phyloP scores from a whole-genome alignment of 2,797 vertebrate genomes.

The Pampus argenteus region DNA sequence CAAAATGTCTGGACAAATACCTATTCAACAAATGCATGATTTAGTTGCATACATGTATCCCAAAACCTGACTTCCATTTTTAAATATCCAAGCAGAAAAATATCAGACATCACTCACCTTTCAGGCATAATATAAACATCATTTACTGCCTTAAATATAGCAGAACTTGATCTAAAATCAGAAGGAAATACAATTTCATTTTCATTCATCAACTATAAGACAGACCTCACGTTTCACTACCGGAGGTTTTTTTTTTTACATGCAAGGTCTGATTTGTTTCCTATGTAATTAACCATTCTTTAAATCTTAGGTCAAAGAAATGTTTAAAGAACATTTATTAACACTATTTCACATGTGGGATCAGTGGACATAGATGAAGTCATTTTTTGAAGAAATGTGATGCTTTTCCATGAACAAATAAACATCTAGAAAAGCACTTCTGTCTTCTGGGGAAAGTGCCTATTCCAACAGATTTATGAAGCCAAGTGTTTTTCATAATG shows the following conservation, averaged over 20 bases:
- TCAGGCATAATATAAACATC: conserved; percentile 3
- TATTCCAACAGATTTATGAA: conserved; percentile 78
- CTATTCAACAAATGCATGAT: not conserved
- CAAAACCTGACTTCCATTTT: conserved; percentile 2
- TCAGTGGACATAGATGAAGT: conserved; percentile 53
- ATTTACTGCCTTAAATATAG: conserved; percentile 2
- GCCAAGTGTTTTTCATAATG: conserved; percentile 76
- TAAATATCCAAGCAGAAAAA: not conserved
- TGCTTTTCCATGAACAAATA: conserved; percentile 67
- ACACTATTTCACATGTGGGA: conserved; percentile 58
- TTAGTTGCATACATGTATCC: not conserved
- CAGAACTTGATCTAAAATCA: conserved; percentile 7
- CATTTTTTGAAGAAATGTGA: conserved; percentile 64
- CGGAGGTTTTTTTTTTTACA: conserved; percentile 38
- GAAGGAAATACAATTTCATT: conserved; percentile 35
- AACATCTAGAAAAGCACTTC: conserved; percentile 54
- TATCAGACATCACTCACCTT: not conserved
- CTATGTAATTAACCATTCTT: conserved; percentile 66
- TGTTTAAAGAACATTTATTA: conserved; percentile 61
- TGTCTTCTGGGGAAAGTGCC: conserved; percentile 40
- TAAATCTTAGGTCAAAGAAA: conserved; percentile 63
- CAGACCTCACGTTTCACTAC: conserved; percentile 27
- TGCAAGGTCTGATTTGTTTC: conserved; percentile 66
- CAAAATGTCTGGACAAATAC: not conserved
- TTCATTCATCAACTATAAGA: conserved; percentile 53